A percentile compares a stretch with the other conserved stretches of the same genome.
Evolutionary conservation across 2,888 invertebrate genomes (phyloP).

Genomic region (Corbicula japonica): DNA sequence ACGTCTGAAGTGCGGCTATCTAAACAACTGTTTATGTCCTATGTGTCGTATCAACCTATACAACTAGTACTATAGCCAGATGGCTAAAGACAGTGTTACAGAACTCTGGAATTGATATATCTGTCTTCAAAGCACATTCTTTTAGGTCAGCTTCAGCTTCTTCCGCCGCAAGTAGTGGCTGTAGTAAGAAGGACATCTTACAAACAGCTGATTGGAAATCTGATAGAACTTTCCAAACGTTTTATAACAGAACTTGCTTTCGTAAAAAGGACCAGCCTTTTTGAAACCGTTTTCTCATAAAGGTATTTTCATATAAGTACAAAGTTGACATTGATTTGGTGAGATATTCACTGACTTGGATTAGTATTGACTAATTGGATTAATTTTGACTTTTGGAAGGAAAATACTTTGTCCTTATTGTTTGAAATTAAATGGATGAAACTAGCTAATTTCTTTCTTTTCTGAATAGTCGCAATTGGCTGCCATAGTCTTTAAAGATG

Average conservation of each 20-base stretch:
- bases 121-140: constrained; percentile 49
- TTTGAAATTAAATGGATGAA: too few species aligned
- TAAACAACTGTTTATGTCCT: constrained; percentile 45
- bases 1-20: constrained; percentile 14
- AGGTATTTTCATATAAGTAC: background rate
- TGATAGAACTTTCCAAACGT: constrained; percentile 40
- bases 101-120: constrained; percentile 37
- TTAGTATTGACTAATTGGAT: constrained; percentile 4
- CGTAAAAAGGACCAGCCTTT: constrained; percentile 3
- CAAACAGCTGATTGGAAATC: constrained; percentile 47
- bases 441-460: too few species aligned
- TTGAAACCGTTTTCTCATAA: constrained; percentile 30
- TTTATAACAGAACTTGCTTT: constrained; percentile 29
- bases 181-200: constrained; percentile 28
- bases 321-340: background rate
- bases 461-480: too few species aligned
- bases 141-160: constrained; percentile 43
- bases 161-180: constrained; percentile 35
- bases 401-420: too few species aligned
- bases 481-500: constrained; percentile 50
- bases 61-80: constrained; percentile 57
- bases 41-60: constrained; percentile 42
- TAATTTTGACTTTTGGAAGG: constrained; percentile 1
- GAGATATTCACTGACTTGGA: background rate
- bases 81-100: constrained; percentile 44